Evolutionary conservation across 2,888 invertebrate species (phyloP).

Genomic region (Pachydiplax longipennis): DNA sequence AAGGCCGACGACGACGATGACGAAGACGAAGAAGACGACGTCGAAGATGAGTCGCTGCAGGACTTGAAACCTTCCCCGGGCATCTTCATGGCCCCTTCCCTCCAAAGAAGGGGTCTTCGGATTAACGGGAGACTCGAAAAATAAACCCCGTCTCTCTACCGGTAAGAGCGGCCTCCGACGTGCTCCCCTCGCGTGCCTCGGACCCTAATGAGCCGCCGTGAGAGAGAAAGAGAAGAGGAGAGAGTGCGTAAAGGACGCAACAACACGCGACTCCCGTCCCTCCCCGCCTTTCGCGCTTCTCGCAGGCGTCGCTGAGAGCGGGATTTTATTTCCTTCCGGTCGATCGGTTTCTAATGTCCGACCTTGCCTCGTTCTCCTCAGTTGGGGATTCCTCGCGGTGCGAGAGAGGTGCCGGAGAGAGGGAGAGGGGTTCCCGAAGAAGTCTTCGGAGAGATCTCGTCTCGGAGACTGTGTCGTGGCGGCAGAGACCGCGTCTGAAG

Average conservation of each 20-base stretch:
- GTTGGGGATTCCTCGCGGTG: neutral
- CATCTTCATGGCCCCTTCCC: slow-evolving; percentile 38
- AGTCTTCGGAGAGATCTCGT: slow-evolving; percentile 1
- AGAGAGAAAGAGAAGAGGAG: neutral
- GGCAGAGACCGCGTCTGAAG: neutral
- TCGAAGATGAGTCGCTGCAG: slow-evolving; percentile 26
- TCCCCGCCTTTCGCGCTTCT: neutral
- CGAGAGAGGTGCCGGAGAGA: too few species aligned
- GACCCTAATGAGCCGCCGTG: slow-evolving; percentile 10
- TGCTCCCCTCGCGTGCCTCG: neutral
- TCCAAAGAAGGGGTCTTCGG: neutral
- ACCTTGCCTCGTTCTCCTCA: neutral
- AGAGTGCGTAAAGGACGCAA: neutral
- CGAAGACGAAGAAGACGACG: slow-evolving; percentile 39
- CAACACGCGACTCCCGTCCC: neutral
- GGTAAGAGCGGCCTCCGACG: neutral
- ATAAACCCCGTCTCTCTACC: neutral
- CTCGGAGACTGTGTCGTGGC: neutral
- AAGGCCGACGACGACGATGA: slow-evolving; percentile 23
- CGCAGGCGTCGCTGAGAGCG: neutral
- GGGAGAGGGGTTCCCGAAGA: neutral
- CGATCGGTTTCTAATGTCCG: neutral
- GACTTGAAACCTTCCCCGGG: slow-evolving; percentile 44
- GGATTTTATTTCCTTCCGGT: slow-evolving; percentile 1
- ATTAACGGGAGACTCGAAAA: neutral